Percentiles rank a stretch among this genome's conserved stretches.
Conservation (phyloP, 92 coral and sea anemone species). For the Parazoanthus darwini region DNA sequence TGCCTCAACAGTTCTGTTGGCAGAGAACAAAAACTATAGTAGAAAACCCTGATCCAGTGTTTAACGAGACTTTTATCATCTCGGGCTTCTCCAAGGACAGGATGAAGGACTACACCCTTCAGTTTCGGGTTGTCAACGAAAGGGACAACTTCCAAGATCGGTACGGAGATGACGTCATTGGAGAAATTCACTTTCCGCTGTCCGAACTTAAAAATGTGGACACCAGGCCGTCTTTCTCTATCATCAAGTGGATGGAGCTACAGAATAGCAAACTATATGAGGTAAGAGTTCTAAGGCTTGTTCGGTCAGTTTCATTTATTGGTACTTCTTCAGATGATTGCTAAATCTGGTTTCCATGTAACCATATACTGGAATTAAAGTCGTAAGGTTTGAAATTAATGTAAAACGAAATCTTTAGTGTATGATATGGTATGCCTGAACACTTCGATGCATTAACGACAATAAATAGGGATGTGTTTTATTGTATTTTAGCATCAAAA, state of each 20-base stretch:
- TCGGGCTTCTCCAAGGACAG: conserved; percentile 95
- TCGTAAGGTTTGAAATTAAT: too few relatives aligned
- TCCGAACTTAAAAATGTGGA: conserved; percentile 72
- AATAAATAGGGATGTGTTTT: too few relatives aligned
- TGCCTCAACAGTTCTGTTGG: conserved; percentile 98
- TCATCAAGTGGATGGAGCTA: conserved; percentile 81
- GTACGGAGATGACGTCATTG: conserved; percentile 96
- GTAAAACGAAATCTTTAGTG: too few relatives aligned
- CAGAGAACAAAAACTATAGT: conserved; percentile 83
- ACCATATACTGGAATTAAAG: too few relatives aligned
- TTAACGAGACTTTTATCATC: conserved; percentile 90
- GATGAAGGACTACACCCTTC: conserved; percentile 78
- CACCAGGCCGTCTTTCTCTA: conserved; percentile 71
- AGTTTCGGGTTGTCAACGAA: conserved; percentile 88
- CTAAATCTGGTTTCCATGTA: too few relatives aligned
- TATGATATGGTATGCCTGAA: too few relatives aligned
- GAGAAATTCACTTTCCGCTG: conserved; percentile 88
- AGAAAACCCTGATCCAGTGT: conserved; percentile 77
- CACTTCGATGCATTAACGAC: too few relatives aligned
- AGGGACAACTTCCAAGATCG: conserved; percentile 75
- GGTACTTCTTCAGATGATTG: too few relatives aligned
- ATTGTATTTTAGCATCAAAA: too few relatives aligned
- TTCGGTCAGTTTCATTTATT: too few relatives aligned
- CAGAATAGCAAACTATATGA: conserved; percentile 37
- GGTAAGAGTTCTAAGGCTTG: conserved; percentile 8